Conservation (phyloP, 2,888 invertebrate species). For the Lamellibrachia columna region DNA sequence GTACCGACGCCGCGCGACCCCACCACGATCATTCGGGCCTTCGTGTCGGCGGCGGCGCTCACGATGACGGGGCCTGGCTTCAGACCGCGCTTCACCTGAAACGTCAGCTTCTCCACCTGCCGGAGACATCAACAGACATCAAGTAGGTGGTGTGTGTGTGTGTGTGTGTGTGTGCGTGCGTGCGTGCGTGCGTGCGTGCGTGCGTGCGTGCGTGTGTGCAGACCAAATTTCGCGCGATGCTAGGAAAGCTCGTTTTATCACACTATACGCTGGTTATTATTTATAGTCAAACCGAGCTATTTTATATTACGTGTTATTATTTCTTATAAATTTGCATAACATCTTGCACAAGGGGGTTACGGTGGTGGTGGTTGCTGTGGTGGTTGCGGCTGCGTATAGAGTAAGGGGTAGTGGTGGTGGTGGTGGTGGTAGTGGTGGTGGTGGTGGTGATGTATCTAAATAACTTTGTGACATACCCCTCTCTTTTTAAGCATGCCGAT, state of each 20-base stretch:
- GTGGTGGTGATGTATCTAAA: background rate
- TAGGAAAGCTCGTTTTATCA: no score
- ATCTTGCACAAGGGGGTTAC: no score
- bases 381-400: no score
- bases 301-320: no score
- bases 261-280: no score
- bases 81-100: conserved; percentile 33
- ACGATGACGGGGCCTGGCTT: conserved; percentile 39
- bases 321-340: no score
- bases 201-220: background rate
- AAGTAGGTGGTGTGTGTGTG: conserved; percentile 1
- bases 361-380: no score
- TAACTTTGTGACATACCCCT: background rate
- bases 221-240: background rate
- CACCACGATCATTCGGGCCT: conserved; percentile 35
- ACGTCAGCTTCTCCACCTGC: conserved; percentile 24
- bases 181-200: background rate
- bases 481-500: background rate
- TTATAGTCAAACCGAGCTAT: no score
- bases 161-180: conserved; percentile 6
- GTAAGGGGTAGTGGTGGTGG: no score
- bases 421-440: no score
- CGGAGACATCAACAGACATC: background rate
- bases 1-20: conserved; percentile 38
- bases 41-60: conserved; percentile 33